Conservation (phyloP, 2,797 vertebrate species). For the Dermochelys coriacea region DNA sequence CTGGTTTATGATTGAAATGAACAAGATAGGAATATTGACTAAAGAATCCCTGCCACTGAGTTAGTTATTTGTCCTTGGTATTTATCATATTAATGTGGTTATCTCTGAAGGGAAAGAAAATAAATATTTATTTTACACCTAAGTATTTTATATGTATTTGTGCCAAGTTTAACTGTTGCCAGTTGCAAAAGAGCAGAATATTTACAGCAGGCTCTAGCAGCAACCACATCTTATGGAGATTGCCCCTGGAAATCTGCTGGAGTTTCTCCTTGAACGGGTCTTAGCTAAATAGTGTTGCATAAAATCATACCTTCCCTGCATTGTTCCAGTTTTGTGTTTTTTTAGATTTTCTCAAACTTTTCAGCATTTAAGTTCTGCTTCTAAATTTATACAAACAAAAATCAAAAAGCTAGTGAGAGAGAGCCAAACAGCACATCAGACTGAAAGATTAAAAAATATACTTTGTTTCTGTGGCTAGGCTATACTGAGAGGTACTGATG, state of each 20-base stretch:
- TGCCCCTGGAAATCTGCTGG: conserved; percentile 35
- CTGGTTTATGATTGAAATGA: neutral
- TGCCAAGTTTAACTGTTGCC: conserved; percentile 32
- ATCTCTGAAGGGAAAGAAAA: conserved; percentile 19
- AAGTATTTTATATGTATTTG: neutral
- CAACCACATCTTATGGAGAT: conserved; percentile 28
- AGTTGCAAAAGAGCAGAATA: conserved; percentile 38
- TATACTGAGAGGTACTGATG: neutral
- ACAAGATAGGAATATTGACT: neutral
- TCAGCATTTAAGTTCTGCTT: neutral
- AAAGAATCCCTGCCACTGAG: neutral
- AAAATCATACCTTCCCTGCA: conserved; percentile 10
- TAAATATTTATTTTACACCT: conserved; percentile 14
- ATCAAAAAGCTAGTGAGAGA: neutral
- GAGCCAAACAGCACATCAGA: neutral
- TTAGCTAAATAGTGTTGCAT: conserved; percentile 19
- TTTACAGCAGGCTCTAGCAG: conserved; percentile 39
- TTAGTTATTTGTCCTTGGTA: neutral
- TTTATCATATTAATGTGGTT: conserved; percentile 28
- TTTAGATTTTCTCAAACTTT: conserved; percentile 1
- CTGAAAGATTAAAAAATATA: conserved; percentile 48
- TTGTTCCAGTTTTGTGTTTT: neutral
- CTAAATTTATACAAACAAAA: conserved; percentile 26
- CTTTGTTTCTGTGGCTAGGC: conserved; percentile 28
- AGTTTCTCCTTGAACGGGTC: conserved; percentile 39